These are phyloP conservation scores for Athene cunicularia DNA, from an alignment of 2,113 vertebrate species.

Conservation along the genomic window DNA sequence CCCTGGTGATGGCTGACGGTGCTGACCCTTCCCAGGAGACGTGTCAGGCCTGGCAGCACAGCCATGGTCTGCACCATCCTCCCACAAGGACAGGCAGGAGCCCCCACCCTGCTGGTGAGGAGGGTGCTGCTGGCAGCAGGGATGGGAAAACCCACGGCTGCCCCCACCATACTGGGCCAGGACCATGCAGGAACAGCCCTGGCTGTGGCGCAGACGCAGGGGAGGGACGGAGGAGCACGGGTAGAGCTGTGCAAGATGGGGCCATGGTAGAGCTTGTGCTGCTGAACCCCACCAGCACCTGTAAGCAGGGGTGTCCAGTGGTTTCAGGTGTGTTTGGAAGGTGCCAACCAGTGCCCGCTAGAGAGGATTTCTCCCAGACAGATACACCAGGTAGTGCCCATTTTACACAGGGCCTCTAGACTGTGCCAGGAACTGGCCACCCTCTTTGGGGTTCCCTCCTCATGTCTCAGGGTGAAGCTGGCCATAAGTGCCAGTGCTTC, in stretches of 20 bases:
- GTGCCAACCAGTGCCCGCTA: rapidly evolving
- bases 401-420: neutral
- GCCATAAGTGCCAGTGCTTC: neutral
- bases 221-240: neutral
- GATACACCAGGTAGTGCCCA: neutral
- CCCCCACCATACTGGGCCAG: no score
- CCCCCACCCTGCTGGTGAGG: no score
- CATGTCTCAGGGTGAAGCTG: neutral
- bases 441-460: neutral
- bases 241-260: neutral
- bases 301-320: no score
- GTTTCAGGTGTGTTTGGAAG: neutral
- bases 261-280: neutral
- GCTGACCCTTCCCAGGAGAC: neutral
- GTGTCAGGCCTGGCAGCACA: neutral
- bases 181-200: neutral
- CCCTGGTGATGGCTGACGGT: neutral
- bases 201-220: neutral
- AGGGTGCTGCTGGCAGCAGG: no score
- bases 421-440: rapidly evolving
- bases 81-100: no score
- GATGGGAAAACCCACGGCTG: no score
- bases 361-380: neutral
- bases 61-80: no score
- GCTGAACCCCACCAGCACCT: neutral